Base-by-base conservation (phyloP, 2,797 vertebrate species). In the Intellagama lesueurii region DNA sequence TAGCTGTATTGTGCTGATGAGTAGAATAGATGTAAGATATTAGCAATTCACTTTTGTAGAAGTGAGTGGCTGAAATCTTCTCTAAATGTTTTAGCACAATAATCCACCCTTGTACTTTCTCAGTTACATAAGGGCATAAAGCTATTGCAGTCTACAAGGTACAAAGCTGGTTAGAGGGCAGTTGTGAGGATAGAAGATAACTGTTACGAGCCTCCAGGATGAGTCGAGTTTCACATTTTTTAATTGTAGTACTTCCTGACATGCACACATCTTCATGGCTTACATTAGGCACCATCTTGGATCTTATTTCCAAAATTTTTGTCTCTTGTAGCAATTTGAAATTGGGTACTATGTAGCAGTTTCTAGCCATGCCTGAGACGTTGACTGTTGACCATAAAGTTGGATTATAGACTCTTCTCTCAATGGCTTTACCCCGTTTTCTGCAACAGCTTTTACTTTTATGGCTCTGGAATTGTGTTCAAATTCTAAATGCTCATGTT, bases 91-190 rank as follows among this genome's bases (percentile, higher is more conserved):
- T 93, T 73, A 79, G 89, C 90, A 32, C 84, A 17, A 68, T 83
- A 73, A 91, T 81, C 83, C 0, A 0, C 14, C 35, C 68, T 0
- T 40, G 49, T n/a, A 66, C 14, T 4, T 90, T 0, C 47, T 89
- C 35, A 44, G 87, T 68, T 87, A 91, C 47, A 35, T 85, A 81
- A 52, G 91, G 73, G 7, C 56, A 66, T 84, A 93, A 90, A 93
- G 68, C 84, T 91, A 3, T 84, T 93, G 88, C 83, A 92, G 90
- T 87, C 93, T 91, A 87, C 19, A 69, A 47, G 80, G 24, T 35
- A 35, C n/a, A 89, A 89, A 91, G 26, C 75, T 83, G 47, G 30
- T 69, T 73, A 60, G 7, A 44, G 16, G 47, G 32, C 26, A 68
- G 19, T 76, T 47, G 35, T 73, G 7, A 81, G 79, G n/a, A 68